These are phyloP conservation scores for Zosterops hypoxanthus DNA, from an alignment of 2,113 vertebrate species.

Conservation along the genomic window DNA sequence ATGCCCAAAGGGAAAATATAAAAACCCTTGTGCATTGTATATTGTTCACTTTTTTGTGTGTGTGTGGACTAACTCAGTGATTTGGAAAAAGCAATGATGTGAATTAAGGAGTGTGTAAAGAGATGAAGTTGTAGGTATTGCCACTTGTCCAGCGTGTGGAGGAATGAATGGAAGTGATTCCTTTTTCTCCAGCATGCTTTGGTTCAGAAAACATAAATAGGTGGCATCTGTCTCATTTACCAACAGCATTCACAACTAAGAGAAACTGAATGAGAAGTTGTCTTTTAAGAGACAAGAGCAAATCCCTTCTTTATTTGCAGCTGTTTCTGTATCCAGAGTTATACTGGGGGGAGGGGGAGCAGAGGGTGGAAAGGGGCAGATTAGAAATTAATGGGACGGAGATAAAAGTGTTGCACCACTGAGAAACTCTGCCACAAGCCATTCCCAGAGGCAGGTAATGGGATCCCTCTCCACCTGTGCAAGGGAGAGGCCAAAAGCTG, in stretches of 20 bases:
- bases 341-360: background rate
- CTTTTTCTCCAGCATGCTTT: background rate
- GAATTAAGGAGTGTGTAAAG: background rate
- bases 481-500: background rate
- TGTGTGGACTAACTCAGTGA: background rate
- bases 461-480: background rate
- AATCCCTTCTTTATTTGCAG: slow-evolving; percentile 25
- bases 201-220: background rate
- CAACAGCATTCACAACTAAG: background rate
- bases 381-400: slow-evolving; percentile 1
- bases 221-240: background rate
- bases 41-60: background rate
- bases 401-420: background rate
- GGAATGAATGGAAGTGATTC: background rate
- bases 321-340: background rate
- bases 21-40: background rate
- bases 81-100: background rate
- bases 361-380: background rate
- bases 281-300: background rate
- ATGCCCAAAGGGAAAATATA: slow-evolving; percentile 27
- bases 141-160: background rate
- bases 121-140: background rate
- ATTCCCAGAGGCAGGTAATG: background rate
- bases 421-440: background rate
- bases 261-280: background rate